A percentile compares a stretch with the other conserved stretches of the same genome.
Evolutionary conservation across 2,888 invertebrate species (phyloP).

Genomic region (Eupelmus urozonus): DNA sequence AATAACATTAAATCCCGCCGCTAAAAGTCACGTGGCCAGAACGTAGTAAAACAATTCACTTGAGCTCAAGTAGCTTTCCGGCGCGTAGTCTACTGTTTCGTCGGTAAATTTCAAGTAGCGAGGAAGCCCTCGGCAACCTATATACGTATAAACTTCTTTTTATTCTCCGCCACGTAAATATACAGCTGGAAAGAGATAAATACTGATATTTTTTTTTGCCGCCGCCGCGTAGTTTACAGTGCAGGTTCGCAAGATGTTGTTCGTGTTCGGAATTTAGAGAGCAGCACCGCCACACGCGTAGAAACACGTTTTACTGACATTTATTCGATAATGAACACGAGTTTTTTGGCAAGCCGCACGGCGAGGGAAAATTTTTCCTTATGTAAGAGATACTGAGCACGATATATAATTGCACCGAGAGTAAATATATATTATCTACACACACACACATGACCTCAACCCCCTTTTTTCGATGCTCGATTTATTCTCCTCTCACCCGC

Average conservation of each 20-base stretch:
- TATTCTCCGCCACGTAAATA: neutral
- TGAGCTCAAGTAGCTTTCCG: constrained; percentile 16
- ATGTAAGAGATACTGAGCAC: neutral
- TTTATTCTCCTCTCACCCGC: neutral
- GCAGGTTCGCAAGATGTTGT: constrained; percentile 15
- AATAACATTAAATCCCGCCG: too few species aligned
- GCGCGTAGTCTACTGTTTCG: constrained; percentile 9
- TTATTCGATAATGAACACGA: neutral
- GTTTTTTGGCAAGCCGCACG: neutral
- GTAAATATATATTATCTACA: neutral
- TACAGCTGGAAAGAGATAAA: constrained; percentile 2
- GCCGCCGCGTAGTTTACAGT: neutral
- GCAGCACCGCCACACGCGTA: neutral
- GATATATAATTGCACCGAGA: neutral
- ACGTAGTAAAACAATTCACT: constrained; percentile 37
- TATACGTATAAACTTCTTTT: constrained; percentile 10
- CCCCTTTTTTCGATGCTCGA: constrained; percentile 15
- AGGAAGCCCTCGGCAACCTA: neutral
- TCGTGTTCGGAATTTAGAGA: neutral
- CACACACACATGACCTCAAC: constrained; percentile 5
- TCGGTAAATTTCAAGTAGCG: constrained; percentile 31
- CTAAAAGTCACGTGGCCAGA: neutral
- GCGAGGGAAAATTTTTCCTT: neutral
- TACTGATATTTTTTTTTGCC: too few species aligned
- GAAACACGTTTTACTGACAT: neutral